Conservation (phyloP, 2,113 vertebrate genomes). For the Vanacampus margaritifer region DNA sequence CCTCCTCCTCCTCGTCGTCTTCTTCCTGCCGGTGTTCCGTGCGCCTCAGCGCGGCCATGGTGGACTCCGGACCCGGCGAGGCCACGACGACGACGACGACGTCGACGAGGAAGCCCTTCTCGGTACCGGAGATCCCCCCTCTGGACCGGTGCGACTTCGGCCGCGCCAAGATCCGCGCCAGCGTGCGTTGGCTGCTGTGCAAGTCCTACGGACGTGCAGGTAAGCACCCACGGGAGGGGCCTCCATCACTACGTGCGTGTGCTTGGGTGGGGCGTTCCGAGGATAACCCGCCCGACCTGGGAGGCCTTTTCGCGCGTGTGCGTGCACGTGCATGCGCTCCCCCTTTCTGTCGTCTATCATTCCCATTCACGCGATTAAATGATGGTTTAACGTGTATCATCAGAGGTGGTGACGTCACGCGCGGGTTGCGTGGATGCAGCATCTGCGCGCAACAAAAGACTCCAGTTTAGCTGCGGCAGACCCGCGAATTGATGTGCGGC, state of each 20-base stretch:
- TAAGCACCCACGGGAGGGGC: conserved; percentile 38
- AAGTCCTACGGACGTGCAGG: conserved; percentile 81
- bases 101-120: conserved; percentile 73
- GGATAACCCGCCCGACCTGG: conserved; percentile 6
- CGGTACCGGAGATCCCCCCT: conserved; percentile 85
- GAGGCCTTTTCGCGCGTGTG: background rate
- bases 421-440: conserved; percentile 3
- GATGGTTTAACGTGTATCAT: background rate
- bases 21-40: conserved; percentile 24
- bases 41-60: conserved; percentile 68
- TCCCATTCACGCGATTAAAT: no score
- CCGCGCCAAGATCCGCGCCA: conserved; percentile 81
- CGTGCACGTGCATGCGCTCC: background rate
- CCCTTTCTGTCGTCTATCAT: background rate
- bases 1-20: conserved; percentile 14
- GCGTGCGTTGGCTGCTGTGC: conserved; percentile 82
- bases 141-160: conserved; percentile 84
- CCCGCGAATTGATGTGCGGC: background rate
- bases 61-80: conserved; percentile 69
- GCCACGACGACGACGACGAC: background rate
- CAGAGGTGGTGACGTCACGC: no score
- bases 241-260: background rate
- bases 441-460: conserved; percentile 43
- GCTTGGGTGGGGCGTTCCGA: conserved; percentile 58
- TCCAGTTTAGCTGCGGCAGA: background rate